These are phyloP conservation scores for Suillia variegata DNA, from an alignment of 2,888 invertebrate species.

Conservation along the genomic window DNA sequence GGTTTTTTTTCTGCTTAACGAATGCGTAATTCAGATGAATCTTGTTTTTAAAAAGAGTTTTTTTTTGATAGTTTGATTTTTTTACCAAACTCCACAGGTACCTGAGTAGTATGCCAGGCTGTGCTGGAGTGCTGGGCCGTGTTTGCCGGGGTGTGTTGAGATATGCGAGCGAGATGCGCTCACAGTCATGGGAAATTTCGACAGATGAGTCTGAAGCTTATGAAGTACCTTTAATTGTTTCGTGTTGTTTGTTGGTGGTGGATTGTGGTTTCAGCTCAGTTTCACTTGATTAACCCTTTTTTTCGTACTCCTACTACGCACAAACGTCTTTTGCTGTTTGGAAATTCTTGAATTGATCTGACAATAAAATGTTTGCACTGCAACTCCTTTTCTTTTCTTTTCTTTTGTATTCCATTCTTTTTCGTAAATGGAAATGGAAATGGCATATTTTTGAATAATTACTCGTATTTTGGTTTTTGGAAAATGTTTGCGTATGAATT, in stretches of 20 bases:
- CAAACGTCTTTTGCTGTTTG: no score
- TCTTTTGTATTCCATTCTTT: not conserved
- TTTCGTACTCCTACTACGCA: not conserved
- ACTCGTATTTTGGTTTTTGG: not conserved
- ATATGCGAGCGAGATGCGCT: no score
- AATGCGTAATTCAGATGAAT: no score
- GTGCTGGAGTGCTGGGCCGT: no score
- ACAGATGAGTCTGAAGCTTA: not conserved
- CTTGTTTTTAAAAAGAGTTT: no score
- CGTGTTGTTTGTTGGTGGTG: not conserved
- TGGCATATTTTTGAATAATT: conserved; percentile 7
- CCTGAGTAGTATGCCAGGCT: no score
- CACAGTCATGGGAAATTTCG: not conserved
- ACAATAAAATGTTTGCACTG: not conserved
- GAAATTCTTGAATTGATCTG: not conserved
- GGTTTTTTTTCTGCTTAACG: no score
- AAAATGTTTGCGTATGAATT: conserved; percentile 1
- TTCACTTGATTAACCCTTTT: conserved; percentile 2
- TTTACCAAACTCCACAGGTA: no score
- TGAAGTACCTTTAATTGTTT: no score
- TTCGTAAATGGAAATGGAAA: not conserved
- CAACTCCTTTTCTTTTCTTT: no score
- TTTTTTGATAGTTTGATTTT: no score
- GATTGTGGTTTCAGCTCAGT: not conserved
- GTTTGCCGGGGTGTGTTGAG: no score